These are phyloP conservation scores for Otolemur crassicaudatus DNA, from an alignment of 2,797 vertebrate species.

Conservation along the genomic window DNA sequence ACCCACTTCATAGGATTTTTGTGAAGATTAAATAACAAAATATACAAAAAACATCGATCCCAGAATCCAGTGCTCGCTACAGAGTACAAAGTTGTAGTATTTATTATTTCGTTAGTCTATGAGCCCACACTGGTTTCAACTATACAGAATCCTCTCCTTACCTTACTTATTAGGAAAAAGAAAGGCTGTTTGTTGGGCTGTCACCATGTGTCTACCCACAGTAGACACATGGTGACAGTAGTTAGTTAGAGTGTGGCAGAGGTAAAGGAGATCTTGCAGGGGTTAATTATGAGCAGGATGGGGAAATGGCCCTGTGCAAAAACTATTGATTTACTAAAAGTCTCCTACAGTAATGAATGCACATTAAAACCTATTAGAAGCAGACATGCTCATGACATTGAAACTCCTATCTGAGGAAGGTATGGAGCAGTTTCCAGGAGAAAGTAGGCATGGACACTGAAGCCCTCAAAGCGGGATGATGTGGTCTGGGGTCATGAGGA, in stretches of 20 bases:
- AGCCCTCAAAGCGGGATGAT: not conserved
- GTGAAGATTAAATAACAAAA: conserved; percentile 42
- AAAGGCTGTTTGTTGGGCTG: not conserved
- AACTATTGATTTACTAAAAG: not conserved
- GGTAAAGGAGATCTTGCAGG: not conserved
- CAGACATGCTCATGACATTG: not conserved
- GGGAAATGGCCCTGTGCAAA: not conserved
- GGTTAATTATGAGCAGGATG: not conserved
- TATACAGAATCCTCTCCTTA: not conserved
- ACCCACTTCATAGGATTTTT: not conserved
- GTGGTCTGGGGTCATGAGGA: not conserved
- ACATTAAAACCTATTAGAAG: conserved; percentile 45
- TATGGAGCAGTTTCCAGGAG: not conserved
- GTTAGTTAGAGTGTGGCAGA: conserved; percentile 31
- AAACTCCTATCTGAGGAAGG: conserved; percentile 11
- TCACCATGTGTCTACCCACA: not conserved
- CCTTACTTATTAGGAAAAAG: not conserved
- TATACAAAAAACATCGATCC: not conserved
- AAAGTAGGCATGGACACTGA: not conserved
- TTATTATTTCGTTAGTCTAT: not conserved
- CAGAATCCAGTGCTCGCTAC: not conserved
- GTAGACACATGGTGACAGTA: not conserved
- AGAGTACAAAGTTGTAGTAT: not conserved
- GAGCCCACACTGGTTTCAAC: not conserved
- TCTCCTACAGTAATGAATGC: not conserved